phyloP scores from a whole-genome alignment of 2,888 invertebrate genomes.

The Stenichneumon culpator region DNA sequence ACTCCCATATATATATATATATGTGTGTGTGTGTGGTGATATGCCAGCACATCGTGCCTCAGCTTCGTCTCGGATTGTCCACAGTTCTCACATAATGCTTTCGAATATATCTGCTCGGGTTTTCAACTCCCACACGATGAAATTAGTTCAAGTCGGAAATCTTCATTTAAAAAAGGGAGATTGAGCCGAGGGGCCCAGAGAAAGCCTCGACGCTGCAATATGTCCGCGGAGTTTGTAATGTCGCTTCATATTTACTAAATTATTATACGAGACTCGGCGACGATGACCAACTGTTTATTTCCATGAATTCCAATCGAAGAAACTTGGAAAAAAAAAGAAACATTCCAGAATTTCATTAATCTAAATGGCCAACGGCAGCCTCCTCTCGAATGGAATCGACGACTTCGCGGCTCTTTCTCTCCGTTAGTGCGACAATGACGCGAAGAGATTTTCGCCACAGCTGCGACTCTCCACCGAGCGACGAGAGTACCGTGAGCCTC shows the following conservation, averaged over 20 bases:
- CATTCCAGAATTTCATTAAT: neutral
- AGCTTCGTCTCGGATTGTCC: slow-evolving; percentile 41
- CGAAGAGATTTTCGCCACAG: neutral
- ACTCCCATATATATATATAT: neutral
- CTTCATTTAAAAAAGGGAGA: neutral
- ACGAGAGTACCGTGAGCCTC: neutral
- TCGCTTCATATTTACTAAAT: neutral
- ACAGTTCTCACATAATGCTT: neutral
- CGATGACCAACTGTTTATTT: neutral
- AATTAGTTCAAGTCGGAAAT: neutral
- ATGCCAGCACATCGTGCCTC: slow-evolving; percentile 15
- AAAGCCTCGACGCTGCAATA: neutral
- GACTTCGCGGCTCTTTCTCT: neutral
- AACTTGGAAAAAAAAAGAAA: neutral
- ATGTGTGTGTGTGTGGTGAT: neutral
- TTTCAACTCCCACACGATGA: neutral
- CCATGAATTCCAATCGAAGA: neutral
- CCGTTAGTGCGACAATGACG: neutral
- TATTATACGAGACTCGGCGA: neutral
- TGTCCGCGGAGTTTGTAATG: neutral
- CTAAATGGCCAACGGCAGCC: neutral
- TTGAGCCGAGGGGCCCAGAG: neutral
- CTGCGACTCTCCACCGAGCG: neutral
- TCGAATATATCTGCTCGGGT: neutral
- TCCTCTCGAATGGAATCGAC: slow-evolving; percentile 5